phyloP scores from a whole-genome alignment of 2,888 invertebrate species.

The Anorthoa munda region DNA sequence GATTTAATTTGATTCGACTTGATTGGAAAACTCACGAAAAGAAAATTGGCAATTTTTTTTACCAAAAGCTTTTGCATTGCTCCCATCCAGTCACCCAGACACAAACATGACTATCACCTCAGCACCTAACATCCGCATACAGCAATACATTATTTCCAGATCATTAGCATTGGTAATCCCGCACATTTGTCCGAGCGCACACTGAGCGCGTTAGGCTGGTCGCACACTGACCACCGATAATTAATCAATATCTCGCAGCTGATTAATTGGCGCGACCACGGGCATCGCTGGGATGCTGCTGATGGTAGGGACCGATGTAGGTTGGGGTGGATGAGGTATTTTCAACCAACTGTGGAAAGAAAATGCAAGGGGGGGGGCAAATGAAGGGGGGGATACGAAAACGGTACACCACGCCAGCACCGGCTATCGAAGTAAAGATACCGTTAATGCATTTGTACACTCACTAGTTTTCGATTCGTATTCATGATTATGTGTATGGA shows the following conservation, averaged over 20 bases:
- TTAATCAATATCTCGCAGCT: constrained; percentile 72
- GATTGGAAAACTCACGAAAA: too few relatives aligned
- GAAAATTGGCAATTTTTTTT: too few relatives aligned
- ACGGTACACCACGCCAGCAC: too few relatives aligned
- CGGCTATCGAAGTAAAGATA: too few relatives aligned
- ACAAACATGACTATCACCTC: constrained; percentile 6
- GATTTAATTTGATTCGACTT: too few relatives aligned
- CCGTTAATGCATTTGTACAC: too few relatives aligned
- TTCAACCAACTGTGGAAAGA: too few relatives aligned
- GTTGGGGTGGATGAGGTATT: constrained; percentile 33
- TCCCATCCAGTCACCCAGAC: not conserved
- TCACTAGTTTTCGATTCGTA: too few relatives aligned
- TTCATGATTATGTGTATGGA: too few relatives aligned
- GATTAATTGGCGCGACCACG: constrained; percentile 70
- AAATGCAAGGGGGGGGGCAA: too few relatives aligned
- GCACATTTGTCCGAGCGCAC: constrained; percentile 58
- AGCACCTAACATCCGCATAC: constrained; percentile 42
- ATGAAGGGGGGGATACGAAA: too few relatives aligned
- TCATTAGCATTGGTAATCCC: constrained; percentile 64
- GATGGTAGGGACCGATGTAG: constrained; percentile 17
- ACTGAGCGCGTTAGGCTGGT: constrained; percentile 54
- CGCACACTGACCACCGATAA: constrained; percentile 63
- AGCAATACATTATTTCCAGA: constrained; percentile 53
- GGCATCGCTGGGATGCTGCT: constrained; percentile 62
- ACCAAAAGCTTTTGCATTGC: too few relatives aligned